These are phyloP conservation scores for Diadegma fenestrale DNA, from an alignment of 2,888 invertebrate genomes.

Conservation along the genomic window DNA sequence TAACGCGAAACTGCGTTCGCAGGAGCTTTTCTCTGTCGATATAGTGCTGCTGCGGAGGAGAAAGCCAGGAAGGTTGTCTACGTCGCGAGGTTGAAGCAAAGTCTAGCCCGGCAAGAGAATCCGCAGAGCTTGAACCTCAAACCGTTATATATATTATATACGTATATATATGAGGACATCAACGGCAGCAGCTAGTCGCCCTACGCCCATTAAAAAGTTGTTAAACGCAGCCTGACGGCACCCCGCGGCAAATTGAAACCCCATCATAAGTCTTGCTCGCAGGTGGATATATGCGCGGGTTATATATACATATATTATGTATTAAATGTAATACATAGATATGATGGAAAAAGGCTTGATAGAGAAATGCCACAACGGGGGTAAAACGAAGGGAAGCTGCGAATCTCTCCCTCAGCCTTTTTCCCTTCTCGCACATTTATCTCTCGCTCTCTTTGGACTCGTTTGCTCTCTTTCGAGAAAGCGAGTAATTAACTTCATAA, in stretches of 20 bases:
- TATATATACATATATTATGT: slow-evolving; percentile 73
- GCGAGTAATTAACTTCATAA: slow-evolving; percentile 78
- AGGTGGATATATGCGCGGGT: slow-evolving; percentile 76
- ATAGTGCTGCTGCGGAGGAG: slow-evolving; percentile 22
- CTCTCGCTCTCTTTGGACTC: slow-evolving; percentile 59
- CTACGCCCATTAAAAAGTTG: slow-evolving; percentile 83
- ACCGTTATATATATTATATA: background rate
- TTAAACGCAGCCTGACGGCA: slow-evolving; percentile 84
- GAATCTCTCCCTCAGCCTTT: slow-evolving; percentile 26
- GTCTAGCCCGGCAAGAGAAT: slow-evolving; percentile 25
- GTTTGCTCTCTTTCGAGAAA: slow-evolving; percentile 63
- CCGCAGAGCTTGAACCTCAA: slow-evolving; percentile 53
- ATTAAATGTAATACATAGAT: slow-evolving; percentile 70
- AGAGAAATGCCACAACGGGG: slow-evolving; percentile 55
- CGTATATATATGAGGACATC: slow-evolving; percentile 37
- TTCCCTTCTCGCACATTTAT: background rate
- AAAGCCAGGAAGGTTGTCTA: slow-evolving; percentile 31
- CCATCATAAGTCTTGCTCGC: slow-evolving; percentile 83
- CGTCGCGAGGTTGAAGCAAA: slow-evolving; percentile 21
- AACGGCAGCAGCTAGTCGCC: slow-evolving; percentile 59
- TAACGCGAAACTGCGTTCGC: background rate
- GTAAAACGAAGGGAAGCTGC: slow-evolving; percentile 38
- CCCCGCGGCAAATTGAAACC: slow-evolving; percentile 84
- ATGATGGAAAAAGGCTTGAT: slow-evolving; percentile 61
- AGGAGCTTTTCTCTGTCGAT: slow-evolving; percentile 1